Evolutionary conservation across 2,113 vertebrate species (phyloP), one percentile per base, ranked within the genome.

Genomic region (Brachirus orientalis): DNA sequence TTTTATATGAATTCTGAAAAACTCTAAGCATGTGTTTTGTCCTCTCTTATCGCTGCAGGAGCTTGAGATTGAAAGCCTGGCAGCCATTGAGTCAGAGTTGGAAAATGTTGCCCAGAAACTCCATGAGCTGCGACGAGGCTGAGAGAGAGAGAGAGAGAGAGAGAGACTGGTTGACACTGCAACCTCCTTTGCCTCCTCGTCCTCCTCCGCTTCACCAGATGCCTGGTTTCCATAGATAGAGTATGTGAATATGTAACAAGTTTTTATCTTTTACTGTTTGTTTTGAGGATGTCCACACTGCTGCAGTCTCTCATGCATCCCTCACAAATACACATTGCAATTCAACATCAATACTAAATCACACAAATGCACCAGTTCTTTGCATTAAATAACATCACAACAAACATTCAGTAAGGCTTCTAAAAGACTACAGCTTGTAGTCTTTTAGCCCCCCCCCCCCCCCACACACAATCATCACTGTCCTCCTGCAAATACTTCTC

Each of bases 81-180:
- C 95, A 0, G 92, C 95, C 87, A 98, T 99, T 0, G 95, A 99
- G 91, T 95, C 95, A 0, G 96, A 99, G 89, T 94, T 99, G 38
- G 95, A 99, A 85, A 95, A 90, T 0, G 94, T 97, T 4, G 95
- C 95, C 60, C 94, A 94, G 86, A 96, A 95, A 86, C 92, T 99
- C 63, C 96, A 97, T 0, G 90, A 94, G 16, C 90, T 98, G 79
- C 92, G 93, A 66, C 91, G 75, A 75, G 90, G 92, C 75, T 91
- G 85, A 94, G 44, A 38, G 19, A 52, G 35, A 56, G 48, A 63
- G 58, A 19, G 43, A 53, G 20, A 53, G n/a, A 54, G 37, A 37
- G 33, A 3, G 60, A 12, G 40, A 35, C 36, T 47, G 70, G 45
- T 38, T 77, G 61, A 84, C 69, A 68, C 52, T 3, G 36, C 61